Evolutionary conservation across 2,797 vertebrate species (phyloP), one percentile per base, ranked within the genome.

Genomic region (Diplodus puntazzo): DNA sequence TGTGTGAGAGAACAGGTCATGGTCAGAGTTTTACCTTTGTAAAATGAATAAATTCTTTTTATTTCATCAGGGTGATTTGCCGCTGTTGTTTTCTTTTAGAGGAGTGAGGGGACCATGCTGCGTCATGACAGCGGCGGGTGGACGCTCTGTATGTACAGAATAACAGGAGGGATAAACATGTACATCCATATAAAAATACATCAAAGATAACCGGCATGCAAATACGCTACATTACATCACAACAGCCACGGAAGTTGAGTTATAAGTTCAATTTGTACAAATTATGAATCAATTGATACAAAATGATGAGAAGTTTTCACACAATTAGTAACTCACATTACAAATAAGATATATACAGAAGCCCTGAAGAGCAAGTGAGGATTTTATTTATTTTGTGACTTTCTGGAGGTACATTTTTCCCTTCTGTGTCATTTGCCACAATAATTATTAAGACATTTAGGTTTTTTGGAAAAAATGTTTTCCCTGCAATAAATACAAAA

Each of bases 11-110:
- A 96, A 94, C 92, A 94, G 95, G 94, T 96, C 94, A 92, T 94
- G 95, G 94, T 97, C 94, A 93, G 91, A 94, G 95, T 96, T 97
- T 96, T 96, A 95, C 90, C 95, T 97, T 97, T 97, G 94, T 97
- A 97, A 96, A 94, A 95, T 96, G 92, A 98, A 97, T 97, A 98
- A 98, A 98, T 96, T 93, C 85, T 95, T 97, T 96, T 97, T 95
- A 96, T 97, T 97, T 97, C 96, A 96, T 92, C 92, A 90, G 93
- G 90, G 67, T 87, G 71, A 88, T 92, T 90, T 85, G 74, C 75
- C 48, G 27, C 77, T 85, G 63, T 55, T 64, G 54, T 84, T 76
- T 55, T 65, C 46, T 67, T 27, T 9, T 13, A 21, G 63, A 18
- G 34, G 21, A 45, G 46, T 11, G 12, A 30, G 70, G 25, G n/a